Base-by-base conservation (phyloP, 2,888 invertebrate genomes). In the Seira sanloemensis region DNA sequence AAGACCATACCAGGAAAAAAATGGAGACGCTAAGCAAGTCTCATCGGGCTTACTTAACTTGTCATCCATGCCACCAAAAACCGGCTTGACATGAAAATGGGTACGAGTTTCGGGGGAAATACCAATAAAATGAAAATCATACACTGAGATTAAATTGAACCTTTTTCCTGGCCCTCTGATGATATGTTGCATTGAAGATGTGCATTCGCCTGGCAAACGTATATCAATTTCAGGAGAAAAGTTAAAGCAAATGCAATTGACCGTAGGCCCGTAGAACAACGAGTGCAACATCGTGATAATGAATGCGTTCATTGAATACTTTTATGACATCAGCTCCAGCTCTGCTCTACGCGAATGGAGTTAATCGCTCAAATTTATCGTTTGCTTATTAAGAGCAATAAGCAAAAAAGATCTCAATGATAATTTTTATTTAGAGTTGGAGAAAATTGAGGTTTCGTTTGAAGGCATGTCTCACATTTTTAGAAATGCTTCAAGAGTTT, bases 81-180 rank as follows among this genome's bases (percentile, higher is more conserved):
- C 4, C 58, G 54, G 62, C 50, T 72, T 78, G 71, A 71, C 71
- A 62, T 65, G 71, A 72, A 62, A 77, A 24, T 7, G 12, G 19
- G 27, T 21, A 37, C 16, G 21, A 58, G 67, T 78, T 78, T 26
- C 54, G 50, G 68, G 66, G 67, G 68, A 67, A 67, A 67, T n/a
- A 78, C 69, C 78, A 78, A 78, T 78, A 78, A 78, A 78, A 58
- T 68, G 78, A 78, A n/a, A n/a, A n/a, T n/a, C n/a, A n/a, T n/a
- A n/a, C n/a, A n/a, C n/a, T n/a, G n/a, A n/a, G n/a, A n/a, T n/a
- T n/a, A n/a, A n/a, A n/a, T n/a, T n/a, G 37, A 37, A 12, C 4
- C 37, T 37, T 37, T 37, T 37, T 12, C 37, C 37, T 37, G 37
- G 37, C 12, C 37, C 37, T 7, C 37, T 12, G 12, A 37, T 37